Conservation (phyloP, 2,113 vertebrate genomes). For the Camelus dromedarius region DNA sequence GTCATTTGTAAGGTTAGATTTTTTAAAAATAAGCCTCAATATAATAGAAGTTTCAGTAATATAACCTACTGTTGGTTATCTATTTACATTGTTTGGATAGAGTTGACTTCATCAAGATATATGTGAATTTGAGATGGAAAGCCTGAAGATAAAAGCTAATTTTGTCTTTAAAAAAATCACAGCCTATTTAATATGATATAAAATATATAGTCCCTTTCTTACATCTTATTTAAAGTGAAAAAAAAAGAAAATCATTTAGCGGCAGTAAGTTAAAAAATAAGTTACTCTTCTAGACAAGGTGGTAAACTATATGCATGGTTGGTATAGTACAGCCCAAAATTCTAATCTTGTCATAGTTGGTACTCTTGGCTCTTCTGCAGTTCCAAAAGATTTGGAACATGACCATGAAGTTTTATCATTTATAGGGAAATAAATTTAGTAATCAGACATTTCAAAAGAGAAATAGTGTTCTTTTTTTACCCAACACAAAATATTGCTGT, state of each 20-base stretch:
- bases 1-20: conserved; percentile 28
- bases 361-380: conserved; percentile 48
- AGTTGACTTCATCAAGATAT: conserved; percentile 45
- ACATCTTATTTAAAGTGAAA: conserved; percentile 9
- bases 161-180: background rate
- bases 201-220: conserved; percentile 17
- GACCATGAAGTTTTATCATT: conserved; percentile 41
- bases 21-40: background rate
- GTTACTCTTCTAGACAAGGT: conserved; percentile 23
- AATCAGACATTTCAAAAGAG: conserved; percentile 43
- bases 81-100: background rate
- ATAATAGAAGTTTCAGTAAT: conserved; percentile 23
- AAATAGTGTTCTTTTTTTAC: conserved; percentile 35
- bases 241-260: conserved; percentile 10
- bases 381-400: conserved; percentile 48
- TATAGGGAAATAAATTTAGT: conserved; percentile 59
- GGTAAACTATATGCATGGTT: background rate
- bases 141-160: conserved; percentile 39
- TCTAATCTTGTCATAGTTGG: background rate
- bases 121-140: conserved; percentile 60
- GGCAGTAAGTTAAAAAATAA: conserved; percentile 52
- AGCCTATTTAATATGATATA: conserved; percentile 47
- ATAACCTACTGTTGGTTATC: conserved; percentile 19
- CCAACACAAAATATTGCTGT: conserved; percentile 36
- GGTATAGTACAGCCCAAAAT: background rate